Evolutionary conservation across 1,140 invertebrate genomes (phyloP).

Genomic region (Holotrichia oblita): DNA sequence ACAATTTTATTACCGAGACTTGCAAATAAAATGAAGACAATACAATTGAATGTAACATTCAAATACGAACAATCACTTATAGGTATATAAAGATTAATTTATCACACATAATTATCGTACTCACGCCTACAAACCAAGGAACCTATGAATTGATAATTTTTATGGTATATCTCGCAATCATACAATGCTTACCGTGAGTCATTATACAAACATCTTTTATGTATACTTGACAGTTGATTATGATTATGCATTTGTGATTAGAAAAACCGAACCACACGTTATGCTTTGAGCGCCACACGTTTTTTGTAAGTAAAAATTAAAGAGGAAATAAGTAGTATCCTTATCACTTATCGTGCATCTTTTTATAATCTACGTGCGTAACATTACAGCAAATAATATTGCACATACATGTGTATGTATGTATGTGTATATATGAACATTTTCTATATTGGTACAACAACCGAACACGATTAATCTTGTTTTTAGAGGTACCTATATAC

Average conservation of each 20-base stretch:
- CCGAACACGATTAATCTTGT: not conserved
- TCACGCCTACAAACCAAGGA: not conserved
- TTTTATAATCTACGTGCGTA: not conserved
- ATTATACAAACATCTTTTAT: not conserved
- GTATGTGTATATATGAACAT: not conserved
- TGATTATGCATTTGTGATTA: not conserved
- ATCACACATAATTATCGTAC: slow-evolving; percentile 10
- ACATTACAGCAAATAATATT: not conserved
- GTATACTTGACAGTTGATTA: not conserved
- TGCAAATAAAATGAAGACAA: no score
- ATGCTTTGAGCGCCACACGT: not conserved
- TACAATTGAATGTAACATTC: not conserved
- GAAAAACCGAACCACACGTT: no score
- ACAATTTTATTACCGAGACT: no score
- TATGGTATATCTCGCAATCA: not conserved
- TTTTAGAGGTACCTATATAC: not conserved
- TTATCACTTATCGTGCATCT: not conserved
- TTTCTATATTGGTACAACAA: not conserved
- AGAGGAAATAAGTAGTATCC: not conserved
- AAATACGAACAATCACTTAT: not conserved
- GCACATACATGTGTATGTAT: not conserved
- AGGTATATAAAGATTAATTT: not conserved
- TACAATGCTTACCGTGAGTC: not conserved
- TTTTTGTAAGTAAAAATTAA: not conserved
- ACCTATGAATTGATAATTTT: slow-evolving; percentile 25